Conservation (phyloP, 2,113 vertebrate genomes). For the Sinosuthora webbiana region DNA sequence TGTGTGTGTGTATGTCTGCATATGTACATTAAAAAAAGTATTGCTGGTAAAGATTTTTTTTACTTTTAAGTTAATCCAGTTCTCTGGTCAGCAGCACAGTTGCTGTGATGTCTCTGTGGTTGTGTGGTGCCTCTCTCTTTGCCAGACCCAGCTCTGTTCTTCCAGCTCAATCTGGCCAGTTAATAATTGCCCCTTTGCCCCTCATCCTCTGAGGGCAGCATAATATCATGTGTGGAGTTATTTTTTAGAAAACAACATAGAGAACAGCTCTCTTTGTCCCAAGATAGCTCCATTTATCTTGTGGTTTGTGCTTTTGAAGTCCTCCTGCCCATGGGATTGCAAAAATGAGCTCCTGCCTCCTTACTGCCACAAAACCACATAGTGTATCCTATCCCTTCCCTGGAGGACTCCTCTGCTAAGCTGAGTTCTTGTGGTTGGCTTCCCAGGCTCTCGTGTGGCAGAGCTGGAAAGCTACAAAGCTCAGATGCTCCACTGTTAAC, state of each 20-base stretch:
- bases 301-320: conserved; percentile 67
- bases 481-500: background rate
- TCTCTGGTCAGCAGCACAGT: conserved; percentile 24
- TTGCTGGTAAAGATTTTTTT: background rate
- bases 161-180: conserved; percentile 26
- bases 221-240: conserved; percentile 49
- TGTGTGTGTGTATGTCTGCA: accelerated
- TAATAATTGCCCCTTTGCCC: conserved; percentile 62
- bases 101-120: conserved; percentile 40
- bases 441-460: conserved; percentile 20
- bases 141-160: conserved; percentile 11
- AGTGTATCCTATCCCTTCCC: conserved; percentile 18
- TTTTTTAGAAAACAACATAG: conserved; percentile 5
- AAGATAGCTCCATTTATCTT: conserved; percentile 62
- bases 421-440: conserved; percentile 37
- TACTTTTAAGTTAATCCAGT: conserved; percentile 31
- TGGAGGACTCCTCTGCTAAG: conserved; percentile 40
- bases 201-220: conserved; percentile 18
- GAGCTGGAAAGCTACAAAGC: conserved; percentile 27
- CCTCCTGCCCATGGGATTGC: conserved; percentile 23
- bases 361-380: conserved; percentile 52
- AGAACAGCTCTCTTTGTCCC: conserved; percentile 42
- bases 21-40: background rate
- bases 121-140: conserved; percentile 2
- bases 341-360: conserved; percentile 35